Evolutionary conservation across 23 tunicate species (phyloP).

Genomic region (Trididemnum clinides): DNA sequence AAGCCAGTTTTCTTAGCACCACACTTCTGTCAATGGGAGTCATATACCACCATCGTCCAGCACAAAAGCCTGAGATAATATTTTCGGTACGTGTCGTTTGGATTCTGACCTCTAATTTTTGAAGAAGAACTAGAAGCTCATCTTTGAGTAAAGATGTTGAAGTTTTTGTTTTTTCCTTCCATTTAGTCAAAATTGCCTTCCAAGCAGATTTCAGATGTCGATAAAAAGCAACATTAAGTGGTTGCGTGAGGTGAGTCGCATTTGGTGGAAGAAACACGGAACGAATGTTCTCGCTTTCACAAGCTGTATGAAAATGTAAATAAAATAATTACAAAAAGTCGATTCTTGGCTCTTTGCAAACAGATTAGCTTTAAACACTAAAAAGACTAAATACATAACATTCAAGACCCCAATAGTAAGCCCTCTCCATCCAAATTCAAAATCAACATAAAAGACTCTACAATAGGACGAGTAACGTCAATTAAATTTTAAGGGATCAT

Average conservation of each 20-base stretch:
- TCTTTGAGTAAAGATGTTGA: constrained; percentile 2
- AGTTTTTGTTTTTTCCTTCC: neutral
- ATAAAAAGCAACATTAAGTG: constrained; percentile 5
- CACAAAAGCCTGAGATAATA: constrained; percentile 2
- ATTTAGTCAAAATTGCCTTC: neutral
- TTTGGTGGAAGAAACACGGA: constrained; percentile 23
- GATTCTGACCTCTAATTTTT: neutral
- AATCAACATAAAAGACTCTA: too few species aligned
- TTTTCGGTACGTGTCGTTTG: neutral
- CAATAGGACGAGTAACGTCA: too few species aligned
- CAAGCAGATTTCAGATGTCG: neutral
- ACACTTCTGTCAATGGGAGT: neutral
- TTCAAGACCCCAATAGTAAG: too few species aligned
- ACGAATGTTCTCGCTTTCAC: constrained; percentile 6
- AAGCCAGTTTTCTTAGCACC: neutral
- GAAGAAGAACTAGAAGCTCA: neutral
- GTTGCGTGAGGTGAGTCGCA: constrained; percentile 22
- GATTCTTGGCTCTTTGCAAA: too few species aligned
- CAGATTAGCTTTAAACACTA: too few species aligned
- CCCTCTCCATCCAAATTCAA: too few species aligned
- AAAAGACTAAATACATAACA: too few species aligned
- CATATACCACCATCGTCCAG: neutral
- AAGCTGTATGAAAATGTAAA: too few species aligned
- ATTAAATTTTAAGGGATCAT: too few species aligned
- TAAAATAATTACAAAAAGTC: too few species aligned